Evolutionary conservation across 1,140 invertebrate genomes (phyloP).

Genomic region (Bombus consobrinus): DNA sequence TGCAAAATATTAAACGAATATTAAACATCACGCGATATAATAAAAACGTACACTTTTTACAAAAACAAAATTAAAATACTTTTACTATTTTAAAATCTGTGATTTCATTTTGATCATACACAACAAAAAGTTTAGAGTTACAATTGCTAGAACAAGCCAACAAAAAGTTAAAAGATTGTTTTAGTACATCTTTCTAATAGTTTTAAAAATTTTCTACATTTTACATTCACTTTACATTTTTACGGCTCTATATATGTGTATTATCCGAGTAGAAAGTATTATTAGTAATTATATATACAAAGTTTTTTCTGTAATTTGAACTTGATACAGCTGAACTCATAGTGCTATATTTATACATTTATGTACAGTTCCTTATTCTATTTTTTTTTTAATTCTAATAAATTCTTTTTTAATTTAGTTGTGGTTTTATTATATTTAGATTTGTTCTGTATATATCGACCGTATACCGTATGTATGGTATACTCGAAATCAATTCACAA

Average conservation of each 20-base stretch:
- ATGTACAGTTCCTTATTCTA: neutral
- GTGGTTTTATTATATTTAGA: neutral
- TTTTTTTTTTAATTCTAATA: neutral
- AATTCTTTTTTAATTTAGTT: neutral
- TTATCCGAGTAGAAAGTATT: neutral
- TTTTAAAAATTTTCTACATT: neutral
- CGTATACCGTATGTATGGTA: neutral
- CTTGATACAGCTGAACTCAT: neutral
- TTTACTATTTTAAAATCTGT: neutral
- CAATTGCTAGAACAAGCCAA: neutral
- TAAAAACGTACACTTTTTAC: neutral
- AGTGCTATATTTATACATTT: neutral
- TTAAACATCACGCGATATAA: neutral
- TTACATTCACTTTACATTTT: neutral
- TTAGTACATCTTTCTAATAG: neutral
- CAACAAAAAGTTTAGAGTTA: neutral
- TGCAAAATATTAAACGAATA: neutral
- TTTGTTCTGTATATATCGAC: neutral
- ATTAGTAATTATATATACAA: neutral
- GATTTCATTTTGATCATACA: neutral
- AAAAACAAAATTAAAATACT: neutral
- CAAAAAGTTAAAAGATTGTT: neutral
- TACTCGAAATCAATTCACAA: slow-evolving; percentile 15
- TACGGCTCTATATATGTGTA: neutral
- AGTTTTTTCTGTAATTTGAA: neutral